A percentile compares a stretch with the other conserved stretches of the same genome.
These are phyloP conservation scores for Tychaedon coryphoeus DNA, from an alignment of 2,113 vertebrate genomes.

Conservation along the genomic window DNA sequence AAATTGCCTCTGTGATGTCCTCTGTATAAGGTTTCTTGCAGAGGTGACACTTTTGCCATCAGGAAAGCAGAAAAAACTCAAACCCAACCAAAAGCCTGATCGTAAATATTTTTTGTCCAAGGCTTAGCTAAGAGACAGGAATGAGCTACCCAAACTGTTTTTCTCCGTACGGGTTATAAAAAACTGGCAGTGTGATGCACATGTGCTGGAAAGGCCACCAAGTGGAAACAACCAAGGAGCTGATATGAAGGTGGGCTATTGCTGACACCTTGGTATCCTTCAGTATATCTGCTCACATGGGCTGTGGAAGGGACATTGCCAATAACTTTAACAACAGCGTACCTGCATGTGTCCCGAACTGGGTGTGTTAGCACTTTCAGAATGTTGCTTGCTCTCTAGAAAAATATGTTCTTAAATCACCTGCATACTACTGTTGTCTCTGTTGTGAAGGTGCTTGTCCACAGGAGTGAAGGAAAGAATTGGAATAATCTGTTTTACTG, in stretches of 20 bases:
- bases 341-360: not conserved
- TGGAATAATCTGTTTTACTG: not conserved
- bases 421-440: not conserved
- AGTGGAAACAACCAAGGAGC: not conserved
- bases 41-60: not conserved
- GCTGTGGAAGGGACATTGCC: not conserved
- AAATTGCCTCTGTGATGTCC: not conserved
- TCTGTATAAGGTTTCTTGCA: not conserved
- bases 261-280: not conserved
- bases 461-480: not conserved
- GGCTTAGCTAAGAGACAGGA: not conserved
- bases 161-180: not conserved
- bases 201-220: not conserved
- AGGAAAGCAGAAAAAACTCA: not conserved
- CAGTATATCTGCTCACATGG: not conserved
- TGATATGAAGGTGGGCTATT: not conserved
- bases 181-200: not conserved
- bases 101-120: not conserved
- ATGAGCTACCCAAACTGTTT: not conserved
- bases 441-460: not conserved
- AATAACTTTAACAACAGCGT: not conserved
- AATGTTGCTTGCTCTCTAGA: not conserved
- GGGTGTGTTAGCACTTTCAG: not conserved
- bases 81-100: not conserved
- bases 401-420: not conserved